Percentiles rank a stretch among this genome's conserved stretches.
Evolutionary conservation across 1,140 invertebrate species (phyloP).

Genomic region (Doryteuthis pealeii): DNA sequence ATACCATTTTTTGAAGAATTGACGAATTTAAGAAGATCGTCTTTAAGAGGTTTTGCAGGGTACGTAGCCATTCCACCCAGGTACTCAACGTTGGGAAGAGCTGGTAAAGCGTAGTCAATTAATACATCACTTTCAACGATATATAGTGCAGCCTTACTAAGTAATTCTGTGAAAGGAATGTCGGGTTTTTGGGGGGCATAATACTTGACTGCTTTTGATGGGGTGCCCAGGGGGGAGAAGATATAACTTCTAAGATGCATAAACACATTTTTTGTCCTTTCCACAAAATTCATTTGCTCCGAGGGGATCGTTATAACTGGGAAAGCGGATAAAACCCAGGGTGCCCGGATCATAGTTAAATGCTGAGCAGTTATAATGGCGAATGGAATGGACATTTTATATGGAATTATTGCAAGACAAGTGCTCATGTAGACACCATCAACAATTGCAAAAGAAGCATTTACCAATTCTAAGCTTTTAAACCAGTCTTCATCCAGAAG

Average conservation of each 20-base stretch:
- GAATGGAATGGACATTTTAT: neutral
- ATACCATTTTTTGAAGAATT: constrained; percentile 20
- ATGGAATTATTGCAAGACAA: constrained; percentile 1
- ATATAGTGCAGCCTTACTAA: constrained; percentile 7
- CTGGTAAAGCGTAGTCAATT: constrained; percentile 16
- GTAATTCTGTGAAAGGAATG: neutral
- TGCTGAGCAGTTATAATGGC: neutral
- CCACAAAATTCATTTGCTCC: too few relatives aligned
- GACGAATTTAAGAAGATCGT: constrained; percentile 17
- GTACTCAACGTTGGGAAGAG: constrained; percentile 16
- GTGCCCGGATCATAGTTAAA: neutral
- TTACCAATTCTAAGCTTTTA: neutral
- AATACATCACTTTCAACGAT: constrained; percentile 16
- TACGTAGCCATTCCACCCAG: constrained; percentile 21
- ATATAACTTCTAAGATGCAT: neutral
- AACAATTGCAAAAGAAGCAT: neutral
- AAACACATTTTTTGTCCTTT: too few relatives aligned
- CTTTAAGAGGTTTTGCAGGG: constrained; percentile 19
- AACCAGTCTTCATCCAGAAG: neutral
- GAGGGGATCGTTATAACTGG: too few relatives aligned
- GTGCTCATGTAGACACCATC: neutral
- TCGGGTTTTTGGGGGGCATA: neutral
- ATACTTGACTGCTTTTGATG: neutral
- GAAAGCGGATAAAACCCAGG: constrained; percentile 12
- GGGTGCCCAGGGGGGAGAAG: neutral